Percentiles rank a stretch among this genome's conserved stretches.
phyloP scores from a whole-genome alignment of 2,888 invertebrate genomes.

The Scaptodrosophila latifasciaeformis region DNA sequence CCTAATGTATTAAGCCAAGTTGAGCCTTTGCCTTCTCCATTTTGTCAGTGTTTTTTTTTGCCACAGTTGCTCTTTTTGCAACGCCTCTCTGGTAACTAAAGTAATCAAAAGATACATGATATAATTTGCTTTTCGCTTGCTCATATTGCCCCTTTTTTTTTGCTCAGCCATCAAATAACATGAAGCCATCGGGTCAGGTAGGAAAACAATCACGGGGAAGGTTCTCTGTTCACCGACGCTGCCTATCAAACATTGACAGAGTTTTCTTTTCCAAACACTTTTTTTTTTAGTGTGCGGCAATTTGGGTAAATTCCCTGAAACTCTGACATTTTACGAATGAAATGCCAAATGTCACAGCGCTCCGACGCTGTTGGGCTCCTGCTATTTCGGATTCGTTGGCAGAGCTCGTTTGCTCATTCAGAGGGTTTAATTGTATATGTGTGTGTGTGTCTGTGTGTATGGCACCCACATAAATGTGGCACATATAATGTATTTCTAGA shows the following conservation, averaged over 20 bases:
- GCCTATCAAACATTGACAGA: too few species aligned
- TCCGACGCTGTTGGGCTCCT: background rate
- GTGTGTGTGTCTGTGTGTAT: background rate
- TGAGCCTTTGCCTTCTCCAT: too few species aligned
- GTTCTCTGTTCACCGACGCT: too few species aligned
- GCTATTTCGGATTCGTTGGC: constrained; percentile 20
- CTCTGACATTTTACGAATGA: constrained; percentile 54
- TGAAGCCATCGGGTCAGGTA: too few species aligned
- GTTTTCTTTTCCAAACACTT: too few species aligned
- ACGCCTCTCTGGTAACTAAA: background rate
- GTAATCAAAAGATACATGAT: constrained; percentile 5
- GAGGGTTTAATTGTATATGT: background rate
- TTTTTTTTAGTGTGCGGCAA: too few species aligned
- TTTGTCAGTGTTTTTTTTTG: too few species aligned
- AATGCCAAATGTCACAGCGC: constrained; percentile 47
- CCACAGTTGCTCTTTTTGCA: background rate
- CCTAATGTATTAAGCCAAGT: background rate
- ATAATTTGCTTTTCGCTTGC: background rate
- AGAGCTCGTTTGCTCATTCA: constrained; percentile 7
- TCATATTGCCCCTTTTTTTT: background rate
- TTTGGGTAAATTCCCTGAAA: too few species aligned
- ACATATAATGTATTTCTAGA: constrained; percentile 1
- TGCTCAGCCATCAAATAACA: constrained; percentile 12
- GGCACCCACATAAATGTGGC: constrained; percentile 12
- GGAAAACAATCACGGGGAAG: too few species aligned